These are phyloP conservation scores for Lagorchestes hirsutus DNA, from an alignment of 2,797 vertebrate genomes.

Conservation along the genomic window DNA sequence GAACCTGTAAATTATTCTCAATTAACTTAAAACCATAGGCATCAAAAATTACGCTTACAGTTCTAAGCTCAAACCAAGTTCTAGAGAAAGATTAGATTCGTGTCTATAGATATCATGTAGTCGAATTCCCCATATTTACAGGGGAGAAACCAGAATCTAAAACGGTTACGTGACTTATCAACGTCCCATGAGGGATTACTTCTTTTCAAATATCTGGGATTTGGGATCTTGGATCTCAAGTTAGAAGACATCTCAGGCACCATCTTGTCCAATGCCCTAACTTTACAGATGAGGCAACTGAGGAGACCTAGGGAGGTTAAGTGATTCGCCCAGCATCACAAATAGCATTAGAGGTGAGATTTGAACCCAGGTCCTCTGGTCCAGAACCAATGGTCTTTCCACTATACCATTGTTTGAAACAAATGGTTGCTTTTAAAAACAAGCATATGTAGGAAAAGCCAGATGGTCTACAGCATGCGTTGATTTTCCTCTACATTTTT, in stretches of 20 bases:
- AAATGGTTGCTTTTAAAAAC: neutral
- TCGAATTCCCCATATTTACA: neutral
- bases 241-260: neutral
- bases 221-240: neutral
- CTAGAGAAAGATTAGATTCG: neutral
- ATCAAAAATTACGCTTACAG: neutral
- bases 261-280: neutral
- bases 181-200: neutral
- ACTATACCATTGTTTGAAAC: neutral
- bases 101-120: neutral
- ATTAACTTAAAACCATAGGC: neutral
- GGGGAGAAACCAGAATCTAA: neutral
- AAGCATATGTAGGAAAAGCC: neutral
- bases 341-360: neutral
- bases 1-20: neutral
- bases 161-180: neutral
- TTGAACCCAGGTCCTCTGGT: neutral
- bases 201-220: neutral
- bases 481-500: too few relatives aligned
- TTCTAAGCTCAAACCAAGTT: neutral
- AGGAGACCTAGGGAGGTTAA: neutral
- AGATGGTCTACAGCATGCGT: neutral
- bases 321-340: neutral
- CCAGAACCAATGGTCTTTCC: neutral
- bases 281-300: neutral